A percentile compares a stretch with the other conserved stretches of the same genome.
These are phyloP conservation scores for Drosophila cognata DNA, from an alignment of 2,888 invertebrate genomes.

Conservation along the genomic window DNA sequence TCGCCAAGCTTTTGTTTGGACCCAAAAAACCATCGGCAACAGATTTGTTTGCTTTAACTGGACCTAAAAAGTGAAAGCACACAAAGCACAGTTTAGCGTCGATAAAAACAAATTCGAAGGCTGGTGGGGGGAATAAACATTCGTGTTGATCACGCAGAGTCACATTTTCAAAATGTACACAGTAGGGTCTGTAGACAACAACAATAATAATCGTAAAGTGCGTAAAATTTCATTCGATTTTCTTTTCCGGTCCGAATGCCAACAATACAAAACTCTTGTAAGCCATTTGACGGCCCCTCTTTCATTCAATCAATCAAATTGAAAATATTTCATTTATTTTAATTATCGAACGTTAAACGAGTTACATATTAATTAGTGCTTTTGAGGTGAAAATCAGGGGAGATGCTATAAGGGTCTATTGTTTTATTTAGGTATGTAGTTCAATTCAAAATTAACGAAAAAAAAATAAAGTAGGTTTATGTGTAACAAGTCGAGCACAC, in stretches of 20 bases:
- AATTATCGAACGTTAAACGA: constrained; percentile 35
- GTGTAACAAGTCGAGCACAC: no score
- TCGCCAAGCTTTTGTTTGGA: constrained; percentile 16
- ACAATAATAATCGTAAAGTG: constrained; percentile 29
- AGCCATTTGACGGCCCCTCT: constrained; percentile 49
- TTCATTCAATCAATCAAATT: constrained; percentile 41
- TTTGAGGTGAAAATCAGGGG: not conserved
- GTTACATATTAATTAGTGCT: constrained; percentile 53
- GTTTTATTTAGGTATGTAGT: not conserved
- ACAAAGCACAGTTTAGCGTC: constrained; percentile 33
- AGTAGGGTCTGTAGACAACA: constrained; percentile 15
- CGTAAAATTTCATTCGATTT: constrained; percentile 54
- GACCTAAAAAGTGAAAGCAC: constrained; percentile 71
- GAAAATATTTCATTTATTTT: constrained; percentile 39
- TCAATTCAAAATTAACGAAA: not conserved
- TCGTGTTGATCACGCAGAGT: constrained; percentile 35
- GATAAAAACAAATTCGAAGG: constrained; percentile 39
- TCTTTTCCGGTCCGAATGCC: constrained; percentile 24
- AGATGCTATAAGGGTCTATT: not conserved
- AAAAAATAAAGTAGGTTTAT: not conserved
- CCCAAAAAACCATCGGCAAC: constrained; percentile 27
- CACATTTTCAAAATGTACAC: constrained; percentile 38
- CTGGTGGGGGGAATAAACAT: constrained; percentile 13
- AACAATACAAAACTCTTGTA: constrained; percentile 41
- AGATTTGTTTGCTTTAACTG: constrained; percentile 50